phyloP scores from a whole-genome alignment of 2,113 vertebrate genomes.

The Bubo scandiacus region DNA sequence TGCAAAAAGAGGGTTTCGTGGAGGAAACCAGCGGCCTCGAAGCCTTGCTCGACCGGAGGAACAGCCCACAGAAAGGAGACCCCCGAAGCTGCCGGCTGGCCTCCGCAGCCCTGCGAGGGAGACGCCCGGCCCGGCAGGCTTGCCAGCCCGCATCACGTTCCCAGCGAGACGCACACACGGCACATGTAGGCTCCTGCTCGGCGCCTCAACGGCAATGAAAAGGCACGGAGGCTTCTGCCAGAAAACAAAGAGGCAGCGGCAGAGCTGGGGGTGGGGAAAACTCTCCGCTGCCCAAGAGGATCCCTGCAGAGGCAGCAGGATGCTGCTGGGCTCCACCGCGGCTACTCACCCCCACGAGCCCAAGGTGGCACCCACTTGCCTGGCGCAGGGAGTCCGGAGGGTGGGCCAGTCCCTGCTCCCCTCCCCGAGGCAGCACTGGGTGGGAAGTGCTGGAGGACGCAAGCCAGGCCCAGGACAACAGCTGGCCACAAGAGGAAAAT shows the following conservation, averaged over 20 bases:
- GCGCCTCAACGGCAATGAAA: conserved; percentile 45
- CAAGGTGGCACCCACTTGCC: not conserved
- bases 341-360: not conserved
- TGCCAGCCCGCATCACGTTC: conserved; percentile 12
- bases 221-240: conserved; percentile 61
- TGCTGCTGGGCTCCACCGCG: conserved; percentile 1
- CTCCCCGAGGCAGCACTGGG: fast-evolving
- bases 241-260: conserved; percentile 64
- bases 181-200: conserved; percentile 49
- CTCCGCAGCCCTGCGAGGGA: not conserved
- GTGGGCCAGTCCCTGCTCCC: not conserved
- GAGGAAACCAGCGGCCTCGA: not conserved
- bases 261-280: conserved; percentile 61
- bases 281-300: conserved; percentile 62
- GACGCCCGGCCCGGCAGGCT: not conserved
- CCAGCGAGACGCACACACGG: not conserved
- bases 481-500: conserved; percentile 35
- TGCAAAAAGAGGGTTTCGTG: not conserved
- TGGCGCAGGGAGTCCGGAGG: not conserved
- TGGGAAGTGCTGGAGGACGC: not conserved
- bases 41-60: not conserved
- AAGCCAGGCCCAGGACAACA: conserved; percentile 41
- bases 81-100: not conserved
- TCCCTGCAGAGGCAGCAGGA: conserved; percentile 53
- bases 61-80: not conserved